phyloP scores from a whole-genome alignment of 2,113 vertebrate genomes.

The Myiozetetes cayanensis region DNA sequence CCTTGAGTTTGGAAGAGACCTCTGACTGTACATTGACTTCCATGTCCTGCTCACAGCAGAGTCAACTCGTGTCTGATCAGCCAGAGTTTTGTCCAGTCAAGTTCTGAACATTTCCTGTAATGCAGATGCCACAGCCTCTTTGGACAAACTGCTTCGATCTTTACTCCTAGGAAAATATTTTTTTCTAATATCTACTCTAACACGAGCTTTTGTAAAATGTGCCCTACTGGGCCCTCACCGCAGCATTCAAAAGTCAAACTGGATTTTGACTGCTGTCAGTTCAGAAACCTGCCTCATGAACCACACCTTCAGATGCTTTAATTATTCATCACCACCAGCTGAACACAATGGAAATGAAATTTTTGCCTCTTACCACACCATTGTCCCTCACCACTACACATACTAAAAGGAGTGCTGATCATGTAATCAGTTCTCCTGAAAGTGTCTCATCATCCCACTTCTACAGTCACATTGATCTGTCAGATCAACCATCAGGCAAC shows the following conservation, averaged over 20 bases:
- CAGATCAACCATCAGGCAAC: not conserved
- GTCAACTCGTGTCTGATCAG: not conserved
- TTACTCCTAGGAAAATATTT: not conserved
- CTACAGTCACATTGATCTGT: not conserved
- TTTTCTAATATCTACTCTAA: not conserved
- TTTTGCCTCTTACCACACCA: not conserved
- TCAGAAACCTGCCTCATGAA: not conserved
- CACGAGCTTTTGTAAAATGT: not conserved
- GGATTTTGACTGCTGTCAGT: not conserved
- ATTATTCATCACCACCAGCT: not conserved
- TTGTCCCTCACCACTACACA: not conserved
- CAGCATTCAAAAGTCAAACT: not conserved
- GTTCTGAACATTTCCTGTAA: not conserved
- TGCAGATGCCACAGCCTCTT: not conserved
- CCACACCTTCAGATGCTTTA: not conserved
- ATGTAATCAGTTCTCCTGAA: rapidly evolving
- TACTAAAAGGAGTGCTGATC: not conserved
- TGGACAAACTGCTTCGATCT: not conserved
- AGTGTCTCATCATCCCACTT: not conserved
- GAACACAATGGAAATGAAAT: not conserved
- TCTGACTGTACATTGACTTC: not conserved
- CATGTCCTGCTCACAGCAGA: not conserved
- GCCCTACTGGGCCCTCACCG: not conserved
- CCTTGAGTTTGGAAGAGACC: not conserved
- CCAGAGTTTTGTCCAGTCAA: not conserved